These are phyloP conservation scores for Manis pentadactyla DNA, from an alignment of 2,797 vertebrate genomes.

Conservation along the genomic window DNA sequence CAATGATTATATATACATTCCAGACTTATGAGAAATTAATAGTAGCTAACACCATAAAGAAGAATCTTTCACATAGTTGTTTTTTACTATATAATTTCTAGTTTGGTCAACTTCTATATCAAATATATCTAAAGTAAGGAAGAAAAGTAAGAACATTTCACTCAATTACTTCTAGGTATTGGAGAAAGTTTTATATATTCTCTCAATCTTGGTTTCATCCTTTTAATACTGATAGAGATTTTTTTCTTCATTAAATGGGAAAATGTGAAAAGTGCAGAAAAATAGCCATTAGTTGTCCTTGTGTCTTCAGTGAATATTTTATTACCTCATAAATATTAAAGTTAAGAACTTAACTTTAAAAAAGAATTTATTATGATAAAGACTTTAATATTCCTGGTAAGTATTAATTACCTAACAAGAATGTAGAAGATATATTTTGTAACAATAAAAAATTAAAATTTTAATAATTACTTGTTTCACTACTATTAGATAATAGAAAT, in stretches of 20 bases:
- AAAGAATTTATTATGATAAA: neutral
- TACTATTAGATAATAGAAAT: neutral
- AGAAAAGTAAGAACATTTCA: neutral
- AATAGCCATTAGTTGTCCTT: neutral
- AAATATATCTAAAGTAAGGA: conserved; percentile 31
- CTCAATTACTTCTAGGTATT: conserved; percentile 16
- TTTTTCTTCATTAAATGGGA: neutral
- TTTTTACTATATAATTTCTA: neutral
- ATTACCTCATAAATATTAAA: neutral
- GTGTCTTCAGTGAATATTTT: neutral
- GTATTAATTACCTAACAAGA: neutral
- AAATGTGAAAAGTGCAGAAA: neutral
- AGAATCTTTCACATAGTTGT: neutral
- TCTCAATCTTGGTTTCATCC: neutral
- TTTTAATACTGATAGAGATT: neutral
- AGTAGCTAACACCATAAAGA: conserved; percentile 4
- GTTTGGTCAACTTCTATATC: conserved; percentile 6
- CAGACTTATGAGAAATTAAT: neutral
- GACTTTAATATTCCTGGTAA: neutral
- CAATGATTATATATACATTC: neutral
- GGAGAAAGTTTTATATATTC: neutral
- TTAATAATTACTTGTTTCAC: neutral
- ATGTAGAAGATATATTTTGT: neutral
- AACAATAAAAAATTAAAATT: conserved; percentile 52
- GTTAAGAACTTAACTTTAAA: neutral